A percentile compares a stretch with the other conserved stretches of the same genome.
These are phyloP conservation scores for Narcine bancroftii DNA, from an alignment of 2,113 vertebrate species.

Conservation along the genomic window DNA sequence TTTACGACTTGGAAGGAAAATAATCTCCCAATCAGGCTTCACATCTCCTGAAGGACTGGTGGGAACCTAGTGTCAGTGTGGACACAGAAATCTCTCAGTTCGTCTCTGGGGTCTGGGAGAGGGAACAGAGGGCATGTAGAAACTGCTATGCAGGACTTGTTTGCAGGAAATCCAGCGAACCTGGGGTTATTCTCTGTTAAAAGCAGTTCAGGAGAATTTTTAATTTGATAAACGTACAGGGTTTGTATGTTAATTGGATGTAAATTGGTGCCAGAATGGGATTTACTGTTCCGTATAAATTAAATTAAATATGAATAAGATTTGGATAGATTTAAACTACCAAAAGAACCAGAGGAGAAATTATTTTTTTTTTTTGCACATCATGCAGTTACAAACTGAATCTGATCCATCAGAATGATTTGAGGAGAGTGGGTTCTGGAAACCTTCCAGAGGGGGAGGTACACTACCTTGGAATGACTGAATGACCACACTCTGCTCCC, in stretches of 20 bases:
- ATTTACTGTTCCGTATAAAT: too few relatives aligned
- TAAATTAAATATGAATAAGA: too few relatives aligned
- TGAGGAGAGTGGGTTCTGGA: background rate
- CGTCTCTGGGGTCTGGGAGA: background rate
- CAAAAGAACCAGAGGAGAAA: background rate
- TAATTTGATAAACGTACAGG: too few relatives aligned
- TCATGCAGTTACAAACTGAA: too few relatives aligned
- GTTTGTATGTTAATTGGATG: too few relatives aligned
- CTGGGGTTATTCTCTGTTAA: background rate
- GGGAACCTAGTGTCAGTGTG: background rate
- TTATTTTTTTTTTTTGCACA: background rate
- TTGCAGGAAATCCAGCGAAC: background rate
- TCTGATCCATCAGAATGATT: too few relatives aligned
- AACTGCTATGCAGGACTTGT: background rate
- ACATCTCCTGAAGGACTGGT: background rate
- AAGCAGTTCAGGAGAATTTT: background rate
- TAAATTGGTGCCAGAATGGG: too few relatives aligned
- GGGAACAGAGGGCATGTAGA: background rate
- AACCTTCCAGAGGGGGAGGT: background rate
- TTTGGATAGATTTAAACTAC: background rate
- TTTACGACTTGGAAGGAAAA: background rate
- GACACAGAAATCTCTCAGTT: too few relatives aligned
- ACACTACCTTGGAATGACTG: background rate
- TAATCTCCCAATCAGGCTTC: background rate
- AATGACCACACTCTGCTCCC: background rate